Percentiles rank a stretch among this genome's conserved stretches.
Evolutionary conservation across 2,113 vertebrate species (phyloP).

Genomic region (Odontesthes bonariensis): DNA sequence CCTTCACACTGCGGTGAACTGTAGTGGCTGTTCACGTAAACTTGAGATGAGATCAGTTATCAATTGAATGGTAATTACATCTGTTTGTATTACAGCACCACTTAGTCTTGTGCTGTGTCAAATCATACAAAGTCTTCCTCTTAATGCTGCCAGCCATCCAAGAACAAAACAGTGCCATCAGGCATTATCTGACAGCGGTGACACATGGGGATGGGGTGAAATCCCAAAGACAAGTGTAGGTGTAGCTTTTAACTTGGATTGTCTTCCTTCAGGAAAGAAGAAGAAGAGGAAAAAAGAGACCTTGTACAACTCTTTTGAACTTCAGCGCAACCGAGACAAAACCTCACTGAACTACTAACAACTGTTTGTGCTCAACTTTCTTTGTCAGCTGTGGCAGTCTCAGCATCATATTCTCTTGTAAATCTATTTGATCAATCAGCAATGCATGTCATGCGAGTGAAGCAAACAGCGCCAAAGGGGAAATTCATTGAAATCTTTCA

Average conservation of each 20-base stretch:
- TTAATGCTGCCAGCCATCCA: constrained; percentile 59
- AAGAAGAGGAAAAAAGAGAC: constrained; percentile 4
- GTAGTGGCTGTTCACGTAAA: constrained; percentile 14
- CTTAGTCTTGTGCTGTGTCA: constrained; percentile 57
- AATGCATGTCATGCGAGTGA: constrained; percentile 39
- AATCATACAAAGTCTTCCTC: constrained; percentile 36
- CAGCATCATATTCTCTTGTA: constrained; percentile 9
- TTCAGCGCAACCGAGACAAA: constrained; percentile 22
- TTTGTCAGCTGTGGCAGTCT: constrained; percentile 30
- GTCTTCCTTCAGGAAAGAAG: constrained; percentile 25
- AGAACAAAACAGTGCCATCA: constrained; percentile 66
- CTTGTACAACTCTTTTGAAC: constrained; percentile 50
- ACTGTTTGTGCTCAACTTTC: constrained; percentile 41
- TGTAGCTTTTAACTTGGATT: constrained; percentile 60
- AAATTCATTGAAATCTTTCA: constrained; percentile 51
- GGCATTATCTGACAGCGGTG: constrained; percentile 63
- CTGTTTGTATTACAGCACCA: constrained; percentile 41
- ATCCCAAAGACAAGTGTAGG: constrained; percentile 66
- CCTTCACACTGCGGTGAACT: constrained; percentile 16
- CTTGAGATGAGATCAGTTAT: constrained; percentile 47
- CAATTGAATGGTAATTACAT: constrained; percentile 63
- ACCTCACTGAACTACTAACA: constrained; percentile 22
- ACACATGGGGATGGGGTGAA: constrained; percentile 52
- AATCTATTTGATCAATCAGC: constrained; percentile 60
- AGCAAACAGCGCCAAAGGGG: constrained; percentile 30